Evolutionary conservation across 2,113 vertebrate genomes (phyloP).

Genomic region (rat (Rattus norvegicus)): DNA sequence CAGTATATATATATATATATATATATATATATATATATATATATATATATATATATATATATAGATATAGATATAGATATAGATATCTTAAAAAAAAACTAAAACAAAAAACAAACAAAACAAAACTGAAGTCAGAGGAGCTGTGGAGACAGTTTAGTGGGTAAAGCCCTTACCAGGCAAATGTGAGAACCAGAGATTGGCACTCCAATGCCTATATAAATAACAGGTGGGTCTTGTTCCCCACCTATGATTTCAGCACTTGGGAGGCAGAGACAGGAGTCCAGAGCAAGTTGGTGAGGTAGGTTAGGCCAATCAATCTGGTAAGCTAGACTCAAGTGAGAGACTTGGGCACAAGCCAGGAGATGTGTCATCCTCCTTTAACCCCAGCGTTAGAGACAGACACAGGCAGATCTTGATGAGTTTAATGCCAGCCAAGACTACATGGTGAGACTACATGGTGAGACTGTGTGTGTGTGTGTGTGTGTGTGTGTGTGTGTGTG

Average conservation of each 20-base stretch:
- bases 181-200: not conserved
- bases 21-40: too few species aligned
- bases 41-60: too few species aligned
- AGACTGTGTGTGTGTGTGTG: not conserved
- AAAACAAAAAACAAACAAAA: too few species aligned
- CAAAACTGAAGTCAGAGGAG: not conserved
- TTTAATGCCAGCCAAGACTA: not conserved
- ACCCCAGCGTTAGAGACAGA: not conserved
- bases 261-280: not conserved
- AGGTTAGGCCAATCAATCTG: not conserved
- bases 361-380: not conserved
- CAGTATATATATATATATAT: too few species aligned
- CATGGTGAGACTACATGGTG: not conserved
- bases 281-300: not conserved
- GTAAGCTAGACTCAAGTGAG: not conserved
- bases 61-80: too few species aligned
- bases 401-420: not conserved
- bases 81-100: too few species aligned
- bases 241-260: not conserved
- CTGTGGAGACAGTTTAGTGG: not conserved
- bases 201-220: not conserved
- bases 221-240: not conserved
- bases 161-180: not conserved
- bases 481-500: not conserved
- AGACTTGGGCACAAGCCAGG: not conserved